phyloP scores from a whole-genome alignment of 1,140 invertebrate species.

The Cryptotermes secundus region DNA sequence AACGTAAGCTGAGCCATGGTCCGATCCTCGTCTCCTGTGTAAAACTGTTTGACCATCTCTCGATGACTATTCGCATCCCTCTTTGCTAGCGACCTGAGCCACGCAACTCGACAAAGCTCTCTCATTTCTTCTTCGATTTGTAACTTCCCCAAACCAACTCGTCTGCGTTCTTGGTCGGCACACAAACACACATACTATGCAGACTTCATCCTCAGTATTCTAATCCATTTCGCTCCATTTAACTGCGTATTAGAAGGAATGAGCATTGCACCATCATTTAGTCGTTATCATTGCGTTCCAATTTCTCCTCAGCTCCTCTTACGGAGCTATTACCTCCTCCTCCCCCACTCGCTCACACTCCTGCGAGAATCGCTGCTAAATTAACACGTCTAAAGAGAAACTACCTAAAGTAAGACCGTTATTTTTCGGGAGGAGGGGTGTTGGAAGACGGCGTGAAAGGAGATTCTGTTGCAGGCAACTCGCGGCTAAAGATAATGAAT shows the following conservation, averaged over 20 bases:
- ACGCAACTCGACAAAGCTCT: background rate
- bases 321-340: background rate
- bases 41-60: background rate
- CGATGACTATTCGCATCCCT: background rate
- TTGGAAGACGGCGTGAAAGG: background rate
- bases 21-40: background rate
- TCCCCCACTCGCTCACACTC: background rate
- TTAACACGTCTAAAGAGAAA: conserved; percentile 17
- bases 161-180: background rate
- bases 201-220: background rate
- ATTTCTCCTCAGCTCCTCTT: background rate
- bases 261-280: background rate
- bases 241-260: background rate
- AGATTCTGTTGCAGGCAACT: background rate
- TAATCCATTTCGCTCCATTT: conserved; percentile 16
- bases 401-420: conserved; percentile 3
- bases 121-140: background rate
- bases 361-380: background rate
- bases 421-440: background rate
- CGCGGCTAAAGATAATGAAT: background rate
- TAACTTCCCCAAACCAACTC: background rate
- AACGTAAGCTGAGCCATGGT: background rate
- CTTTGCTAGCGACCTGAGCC: background rate
- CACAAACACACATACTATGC: background rate
- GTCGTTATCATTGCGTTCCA: conserved; percentile 10